Conservation (phyloP, 2,797 vertebrate species). For the Alcedo atthis region DNA sequence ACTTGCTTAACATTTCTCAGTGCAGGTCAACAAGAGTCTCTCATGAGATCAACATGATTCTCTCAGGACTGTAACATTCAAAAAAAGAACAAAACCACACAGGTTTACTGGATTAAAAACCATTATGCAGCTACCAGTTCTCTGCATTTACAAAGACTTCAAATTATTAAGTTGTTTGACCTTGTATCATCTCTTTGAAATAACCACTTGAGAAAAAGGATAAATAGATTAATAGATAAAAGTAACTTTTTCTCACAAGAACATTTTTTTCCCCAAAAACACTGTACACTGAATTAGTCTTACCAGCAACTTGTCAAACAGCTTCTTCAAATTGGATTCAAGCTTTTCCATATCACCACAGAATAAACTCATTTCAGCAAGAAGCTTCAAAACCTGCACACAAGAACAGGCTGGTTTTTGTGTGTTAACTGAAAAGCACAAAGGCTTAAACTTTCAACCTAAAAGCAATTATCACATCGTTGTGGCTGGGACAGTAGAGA, state of each 20-base stretch:
- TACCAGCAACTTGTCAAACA: conserved; percentile 97
- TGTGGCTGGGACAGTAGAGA: neutral
- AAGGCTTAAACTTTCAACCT: neutral
- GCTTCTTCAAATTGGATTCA: conserved; percentile 93
- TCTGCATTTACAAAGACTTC: neutral
- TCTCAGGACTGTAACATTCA: neutral
- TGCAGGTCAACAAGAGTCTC: neutral
- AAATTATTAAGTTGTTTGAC: neutral
- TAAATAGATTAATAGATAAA: neutral
- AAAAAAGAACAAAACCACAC: neutral
- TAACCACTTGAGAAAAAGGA: neutral
- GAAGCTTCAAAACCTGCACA: conserved; percentile 91
- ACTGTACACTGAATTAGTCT: conserved; percentile 37
- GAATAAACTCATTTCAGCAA: conserved; percentile 98
- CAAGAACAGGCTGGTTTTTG: neutral
- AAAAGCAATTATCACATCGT: neutral
- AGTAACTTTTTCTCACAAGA: neutral
- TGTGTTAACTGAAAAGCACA: neutral
- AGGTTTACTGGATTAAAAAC: neutral
- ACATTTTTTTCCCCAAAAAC: neutral
- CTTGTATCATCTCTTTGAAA: neutral
- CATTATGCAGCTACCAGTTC: neutral
- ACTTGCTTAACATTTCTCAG: neutral
- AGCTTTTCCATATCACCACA: conserved; percentile 99
- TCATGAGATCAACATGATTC: neutral